Evolutionary conservation across 2,888 invertebrate species (phyloP), one percentile per base, ranked within the genome.

Genomic region (Papilio demoleus): DNA sequence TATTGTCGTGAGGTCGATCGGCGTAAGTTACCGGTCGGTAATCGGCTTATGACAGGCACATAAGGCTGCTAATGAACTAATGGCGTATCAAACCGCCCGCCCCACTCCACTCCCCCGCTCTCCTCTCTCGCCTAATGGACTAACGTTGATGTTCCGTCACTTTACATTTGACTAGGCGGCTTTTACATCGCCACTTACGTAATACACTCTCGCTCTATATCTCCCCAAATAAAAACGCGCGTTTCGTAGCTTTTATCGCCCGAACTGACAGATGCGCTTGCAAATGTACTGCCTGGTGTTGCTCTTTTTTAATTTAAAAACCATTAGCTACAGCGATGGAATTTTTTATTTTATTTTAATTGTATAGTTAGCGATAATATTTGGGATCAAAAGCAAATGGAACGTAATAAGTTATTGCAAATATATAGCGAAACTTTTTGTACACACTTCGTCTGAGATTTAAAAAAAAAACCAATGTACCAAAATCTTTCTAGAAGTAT

Each of bases 111-210:
- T 73, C 75, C 76, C 76, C 78, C 78, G 24, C 69, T 75, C 77
- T 79, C 74, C 73, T 73, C 79, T 74, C 78, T 70, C 77, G 67
- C 65, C 56, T 92, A 92, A 92, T 92, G 92, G 91, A 90, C 84
- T 86, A 82, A 80, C 86, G 88, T 86, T 89, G 90, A 81, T 79
- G 79, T 88, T 87, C 88, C 88, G 90, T 91, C 92, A 91, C 88
- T 90, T 86, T 83, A 88, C 86, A 91, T 91, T 90, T 89, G 90
- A 91, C 90, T 90, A 86, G 90, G 81, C 84, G 85, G 89, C 89
- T 88, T 88, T 90, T 88, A 87, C 87, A 83, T 81, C 81, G 82
- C 79, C 83, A 85, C 86, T 86, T 81, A 77, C 76, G 70, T 75
- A 87, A 88, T 83, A 81, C 80, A 76, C 81, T 79, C 81, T 80